Evolutionary conservation across 2,113 vertebrate genomes (phyloP).

Genomic region (Hippocampus zosterae): DNA sequence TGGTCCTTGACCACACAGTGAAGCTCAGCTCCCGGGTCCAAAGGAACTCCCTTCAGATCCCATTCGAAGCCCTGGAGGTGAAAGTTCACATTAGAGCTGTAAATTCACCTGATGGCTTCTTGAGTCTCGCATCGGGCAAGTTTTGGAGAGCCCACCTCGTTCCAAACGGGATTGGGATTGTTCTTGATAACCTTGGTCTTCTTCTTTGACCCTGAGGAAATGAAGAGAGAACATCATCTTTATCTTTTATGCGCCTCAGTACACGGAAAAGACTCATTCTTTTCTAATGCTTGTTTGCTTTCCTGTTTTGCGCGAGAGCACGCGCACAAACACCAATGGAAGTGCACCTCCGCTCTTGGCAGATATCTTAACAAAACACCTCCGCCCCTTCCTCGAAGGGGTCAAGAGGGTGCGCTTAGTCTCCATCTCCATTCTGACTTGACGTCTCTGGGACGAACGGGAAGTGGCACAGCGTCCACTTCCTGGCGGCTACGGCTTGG

Average conservation of each 20-base stretch:
- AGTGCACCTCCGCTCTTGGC: constrained; percentile 35
- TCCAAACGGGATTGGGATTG: constrained; percentile 91
- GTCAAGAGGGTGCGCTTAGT: constrained; percentile 14
- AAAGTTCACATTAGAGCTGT: not conserved
- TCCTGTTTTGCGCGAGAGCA: constrained; percentile 17
- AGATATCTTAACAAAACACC: constrained; percentile 41
- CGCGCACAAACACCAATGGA: constrained; percentile 23
- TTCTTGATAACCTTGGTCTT: constrained; percentile 96
- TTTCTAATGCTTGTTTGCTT: not conserved
- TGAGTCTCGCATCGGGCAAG: not conserved
- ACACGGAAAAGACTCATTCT: constrained; percentile 9
- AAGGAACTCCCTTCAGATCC: constrained; percentile 89
- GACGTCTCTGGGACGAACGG: constrained; percentile 34
- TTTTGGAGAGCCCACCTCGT: constrained; percentile 77
- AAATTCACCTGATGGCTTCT: not conserved
- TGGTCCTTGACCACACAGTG: constrained; percentile 93
- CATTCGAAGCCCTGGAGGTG: constrained; percentile 87
- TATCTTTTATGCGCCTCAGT: not conserved
- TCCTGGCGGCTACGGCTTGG: constrained; percentile 48
- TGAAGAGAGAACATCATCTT: not conserved
- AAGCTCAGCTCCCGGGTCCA: constrained; percentile 83
- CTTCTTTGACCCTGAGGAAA: constrained; percentile 85
- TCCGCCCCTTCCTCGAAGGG: constrained; percentile 51
- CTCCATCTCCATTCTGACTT: constrained; percentile 20
- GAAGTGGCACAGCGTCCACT: constrained; percentile 50